Base-by-base conservation (phyloP, 2,888 invertebrate species). In the Xanthorhoe spadicearia region DNA sequence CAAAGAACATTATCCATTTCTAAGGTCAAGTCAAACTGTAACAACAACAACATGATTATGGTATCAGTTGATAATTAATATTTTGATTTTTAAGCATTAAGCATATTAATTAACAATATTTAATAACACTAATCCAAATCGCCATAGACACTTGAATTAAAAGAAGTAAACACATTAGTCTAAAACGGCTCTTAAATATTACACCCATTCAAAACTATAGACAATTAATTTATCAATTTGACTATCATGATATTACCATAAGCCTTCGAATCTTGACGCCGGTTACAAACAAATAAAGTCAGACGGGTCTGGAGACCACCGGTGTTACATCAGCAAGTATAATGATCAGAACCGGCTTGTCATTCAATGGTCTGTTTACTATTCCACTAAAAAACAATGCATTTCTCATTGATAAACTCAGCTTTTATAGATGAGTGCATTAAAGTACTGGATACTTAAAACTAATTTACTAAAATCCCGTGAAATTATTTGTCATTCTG, bases 241-340 rank as follows among this genome's bases (percentile, higher is more conserved):
- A 43, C 10, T 13, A 73, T 60, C 65, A 68, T 64, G 68, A 67
- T 51, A 69, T 77, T 53, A 75, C 52, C 77, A 80, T 78, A 81
- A 78, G 74, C 55, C 59, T 59, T 56, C 38, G 59, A 55, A 43
- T 63, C 69, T 59, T 60, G 62, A 65, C 75, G 77, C 72, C 75
- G 72, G 80, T 80, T 85, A 85, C 86, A 84, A 83, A 85, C 88
- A 89, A 89, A 86, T 83, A 88, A 83, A 86, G 83, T 80, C n/a
- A 62, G 63, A 59, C 48, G 53, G 83, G 83, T 81, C 78, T 73
- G 49, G 74, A 81, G 88, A 88, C 89, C 90, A 88, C 90, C 88
- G 83, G 86, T 88, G 84, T 83, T 83, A 83, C 83, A 88, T 90
- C 87, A 88, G 83, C 87, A 89, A 89, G 87, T 88, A 86, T 82